Evolutionary conservation across 2,113 vertebrate genomes (phyloP).

Genomic region (Equus przewalskii): DNA sequence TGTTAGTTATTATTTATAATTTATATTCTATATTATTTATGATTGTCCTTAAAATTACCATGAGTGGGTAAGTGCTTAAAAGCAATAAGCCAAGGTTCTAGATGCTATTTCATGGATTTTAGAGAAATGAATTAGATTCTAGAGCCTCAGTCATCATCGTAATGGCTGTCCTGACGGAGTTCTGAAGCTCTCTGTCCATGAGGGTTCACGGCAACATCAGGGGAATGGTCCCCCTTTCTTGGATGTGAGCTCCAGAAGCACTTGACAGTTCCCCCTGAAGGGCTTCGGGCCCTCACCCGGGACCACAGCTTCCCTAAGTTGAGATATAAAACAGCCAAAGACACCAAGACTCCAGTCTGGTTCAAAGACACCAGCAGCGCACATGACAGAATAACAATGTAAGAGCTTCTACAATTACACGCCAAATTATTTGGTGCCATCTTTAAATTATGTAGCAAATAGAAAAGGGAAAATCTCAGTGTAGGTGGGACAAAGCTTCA

Average conservation of each 20-base stretch:
- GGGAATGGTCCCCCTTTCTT: not conserved
- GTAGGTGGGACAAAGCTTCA: not conserved
- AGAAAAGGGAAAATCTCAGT: not conserved
- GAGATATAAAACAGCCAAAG: not conserved
- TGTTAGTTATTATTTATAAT: not conserved
- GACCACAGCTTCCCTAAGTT: not conserved
- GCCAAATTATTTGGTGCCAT: not conserved
- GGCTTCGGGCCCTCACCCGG: not conserved
- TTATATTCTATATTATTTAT: not conserved
- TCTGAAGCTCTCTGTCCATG: not conserved
- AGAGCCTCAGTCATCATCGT: not conserved
- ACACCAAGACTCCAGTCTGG: rapidly evolving
- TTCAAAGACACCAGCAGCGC: not conserved
- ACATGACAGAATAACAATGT: rapidly evolving
- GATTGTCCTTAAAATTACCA: constrained; percentile 48
- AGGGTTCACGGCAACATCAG: not conserved
- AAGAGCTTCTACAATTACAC: not conserved
- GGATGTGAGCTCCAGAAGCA: rapidly evolving
- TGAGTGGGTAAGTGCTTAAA: not conserved
- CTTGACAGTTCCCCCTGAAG: rapidly evolving
- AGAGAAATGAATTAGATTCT: constrained; percentile 33
- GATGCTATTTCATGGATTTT: not conserved
- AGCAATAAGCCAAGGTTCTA: not conserved
- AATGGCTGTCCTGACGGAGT: not conserved
- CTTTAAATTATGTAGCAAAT: constrained; percentile 17